Evolutionary conservation across 2,113 vertebrate species (phyloP), one percentile per base, ranked within the genome.

Genomic region (Tursiops truncatus): DNA sequence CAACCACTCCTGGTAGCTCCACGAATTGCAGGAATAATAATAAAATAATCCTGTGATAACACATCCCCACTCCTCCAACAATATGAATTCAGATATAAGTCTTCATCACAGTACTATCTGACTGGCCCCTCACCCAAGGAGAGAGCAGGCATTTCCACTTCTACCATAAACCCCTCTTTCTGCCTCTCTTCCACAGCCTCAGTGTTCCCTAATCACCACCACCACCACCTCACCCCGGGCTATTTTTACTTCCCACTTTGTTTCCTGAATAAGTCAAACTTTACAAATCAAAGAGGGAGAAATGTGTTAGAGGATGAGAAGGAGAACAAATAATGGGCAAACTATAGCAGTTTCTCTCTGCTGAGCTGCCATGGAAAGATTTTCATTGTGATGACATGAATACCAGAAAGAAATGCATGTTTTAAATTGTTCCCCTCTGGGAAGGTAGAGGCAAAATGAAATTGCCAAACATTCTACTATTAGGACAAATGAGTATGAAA

Each of bases 341-440:
- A 81, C 28, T 80, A 56, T 6, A 82, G 63, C 58, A 74, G 31
- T 80, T 91, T 53, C 38, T 23, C 21, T 60, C 73, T 58, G 44
- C 50, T 89, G 28, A 96, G 44, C 26, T 79, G 36, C 44, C 60
- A 15, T 44, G 44, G n/a, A 83, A 97, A 94, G 25, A 73, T 95
- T 96, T 97, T 95, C 62, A 47, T 91, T 65, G 63, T 58, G n/a
- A 91, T 91, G 23, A 95, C 82, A 86, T 23, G 56, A 97, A 53
- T 95, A 94, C 50, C 82, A 56, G 58, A 82, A 96, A 91, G 73
- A 94, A 89, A 92, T 76, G 15, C 8, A 91, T 62, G 76, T 13
- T 91, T 97, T 85, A 74, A 84, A 56, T 91, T 84, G n/a, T 53
- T 94, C 65, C 65, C 71, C n/a, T 92, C 50, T 91, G 25, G 58